Evolutionary conservation across 2,888 invertebrate genomes (phyloP), one percentile per base, ranked within the genome.

Genomic region (Rhamnusium bicolor): DNA sequence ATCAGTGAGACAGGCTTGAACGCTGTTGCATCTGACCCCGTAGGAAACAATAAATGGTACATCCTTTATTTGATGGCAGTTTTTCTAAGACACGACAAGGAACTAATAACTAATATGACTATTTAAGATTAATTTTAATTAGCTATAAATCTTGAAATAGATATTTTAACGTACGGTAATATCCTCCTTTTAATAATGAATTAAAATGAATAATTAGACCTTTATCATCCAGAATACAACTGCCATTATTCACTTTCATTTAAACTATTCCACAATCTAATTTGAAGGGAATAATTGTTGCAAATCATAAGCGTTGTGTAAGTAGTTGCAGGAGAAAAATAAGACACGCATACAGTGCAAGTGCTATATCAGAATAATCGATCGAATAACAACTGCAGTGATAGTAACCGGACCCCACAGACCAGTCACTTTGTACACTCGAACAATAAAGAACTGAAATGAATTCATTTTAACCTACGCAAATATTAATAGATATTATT

Each of bases 201-300:
- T 53, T 53, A 53, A 29, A n/a, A n/a, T n/a, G n/a, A n/a, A 58
- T 8, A 56, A 27, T 16, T 16, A 29, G 19, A 32, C 12, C 18
- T 58, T 32, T 58, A 56, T 56, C 27, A 16, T 5, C 19, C 18
- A 58, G 14, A 58, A 29, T 32, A 5, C 58, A 14, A 49, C 10
- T 29, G 65, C 54, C 49, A 18, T 51, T 65, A 18, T 29, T 29
- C 65, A 65, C 65, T 65, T 65, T 65, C 65, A 65, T 53, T 65
- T 19, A 19, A 65, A 32, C 32, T 65, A 65, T 65, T 29, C 53
- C 12, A 65, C 65, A 65, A 65, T 65, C 53, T 65, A 65, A 65
- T 65, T 51, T 65, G 65, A 65, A 65, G 65, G 65, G 53, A 53
- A 32, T 51, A 65, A 63, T 63, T 47, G 61, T 46, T 46, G 40